A percentile compares a stretch with the other conserved stretches of the same genome.
phyloP scores from a whole-genome alignment of 2,888 invertebrate genomes.

The Leptodirus hochenwartii region DNA sequence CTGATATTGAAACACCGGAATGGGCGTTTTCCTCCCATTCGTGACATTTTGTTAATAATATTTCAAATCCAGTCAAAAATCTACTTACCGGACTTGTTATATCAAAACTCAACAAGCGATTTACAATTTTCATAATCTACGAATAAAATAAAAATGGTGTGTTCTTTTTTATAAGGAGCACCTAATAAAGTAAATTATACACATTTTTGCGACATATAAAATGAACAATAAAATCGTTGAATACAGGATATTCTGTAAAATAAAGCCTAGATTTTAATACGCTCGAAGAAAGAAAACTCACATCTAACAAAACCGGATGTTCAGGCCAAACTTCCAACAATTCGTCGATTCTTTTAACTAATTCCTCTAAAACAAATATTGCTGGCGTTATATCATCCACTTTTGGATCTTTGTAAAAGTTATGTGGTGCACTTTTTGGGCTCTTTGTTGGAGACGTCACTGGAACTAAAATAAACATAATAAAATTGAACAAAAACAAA shows the following conservation, averaged over 20 bases:
- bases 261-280: too few relatives aligned
- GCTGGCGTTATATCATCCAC: constrained; percentile 59
- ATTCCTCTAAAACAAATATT: constrained; percentile 43
- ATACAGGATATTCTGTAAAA: too few relatives aligned
- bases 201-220: too few relatives aligned
- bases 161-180: too few relatives aligned
- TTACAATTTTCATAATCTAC: constrained; percentile 45
- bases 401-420: constrained; percentile 76
- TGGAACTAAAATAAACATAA: constrained; percentile 9
- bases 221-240: too few relatives aligned
- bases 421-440: constrained; percentile 23
- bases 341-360: constrained; percentile 40
- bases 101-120: constrained; percentile 48
- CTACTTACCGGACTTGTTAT: constrained; percentile 70
- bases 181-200: too few relatives aligned
- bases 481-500: constrained; percentile 4
- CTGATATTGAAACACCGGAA: constrained; percentile 61
- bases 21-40: constrained; percentile 91
- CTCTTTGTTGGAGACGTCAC: constrained; percentile 14
- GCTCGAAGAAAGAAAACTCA: constrained; percentile 25
- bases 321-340: constrained; percentile 72
- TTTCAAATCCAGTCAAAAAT: constrained; percentile 78
- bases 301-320: constrained; percentile 70
- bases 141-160: constrained; percentile 12
- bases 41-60: constrained; percentile 65